Conservation (phyloP, 1,140 invertebrate genomes). For the Pseudobourletiella spinata region DNA sequence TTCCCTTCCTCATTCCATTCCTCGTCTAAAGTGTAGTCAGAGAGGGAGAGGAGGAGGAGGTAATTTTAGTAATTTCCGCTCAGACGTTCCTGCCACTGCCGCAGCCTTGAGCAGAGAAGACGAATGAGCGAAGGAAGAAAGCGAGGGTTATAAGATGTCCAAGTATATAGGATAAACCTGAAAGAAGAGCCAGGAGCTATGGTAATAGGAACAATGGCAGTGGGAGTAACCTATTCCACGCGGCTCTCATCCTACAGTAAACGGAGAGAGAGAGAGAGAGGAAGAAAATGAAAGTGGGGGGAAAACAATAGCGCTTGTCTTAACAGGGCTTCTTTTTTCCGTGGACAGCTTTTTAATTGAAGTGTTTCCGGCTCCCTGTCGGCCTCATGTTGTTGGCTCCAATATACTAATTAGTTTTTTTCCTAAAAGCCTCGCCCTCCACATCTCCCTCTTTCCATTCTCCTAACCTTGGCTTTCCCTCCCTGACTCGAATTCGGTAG, state of each 20-base stretch:
- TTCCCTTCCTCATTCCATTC: too few relatives aligned
- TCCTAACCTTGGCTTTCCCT: not conserved
- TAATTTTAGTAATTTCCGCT: slow-evolving; percentile 20
- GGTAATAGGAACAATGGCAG: too few relatives aligned
- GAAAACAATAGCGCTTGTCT: not conserved
- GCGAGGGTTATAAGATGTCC: too few relatives aligned
- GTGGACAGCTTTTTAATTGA: slow-evolving; percentile 26
- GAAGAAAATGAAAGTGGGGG: not conserved
- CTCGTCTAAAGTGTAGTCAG: too few relatives aligned
- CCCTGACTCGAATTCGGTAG: not conserved
- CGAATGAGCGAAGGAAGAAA: not conserved
- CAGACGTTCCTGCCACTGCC: slow-evolving; percentile 5
- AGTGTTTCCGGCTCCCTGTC: slow-evolving; percentile 20
- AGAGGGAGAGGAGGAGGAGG: too few relatives aligned
- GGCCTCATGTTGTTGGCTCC: slow-evolving; percentile 1
- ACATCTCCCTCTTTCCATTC: not conserved
- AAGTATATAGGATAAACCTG: too few relatives aligned
- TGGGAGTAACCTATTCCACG: too few relatives aligned
- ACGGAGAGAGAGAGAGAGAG: not conserved
- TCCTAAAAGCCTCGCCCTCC: not conserved
- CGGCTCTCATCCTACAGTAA: not conserved
- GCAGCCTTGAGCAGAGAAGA: too few relatives aligned
- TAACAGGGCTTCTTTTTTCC: slow-evolving; percentile 8
- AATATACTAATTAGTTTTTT: slow-evolving; percentile 14
- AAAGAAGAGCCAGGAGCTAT: too few relatives aligned